Percentiles rank a stretch among this genome's conserved stretches.
These are phyloP conservation scores for Nomada fucata DNA, from an alignment of 2,888 invertebrate species.

Conservation along the genomic window DNA sequence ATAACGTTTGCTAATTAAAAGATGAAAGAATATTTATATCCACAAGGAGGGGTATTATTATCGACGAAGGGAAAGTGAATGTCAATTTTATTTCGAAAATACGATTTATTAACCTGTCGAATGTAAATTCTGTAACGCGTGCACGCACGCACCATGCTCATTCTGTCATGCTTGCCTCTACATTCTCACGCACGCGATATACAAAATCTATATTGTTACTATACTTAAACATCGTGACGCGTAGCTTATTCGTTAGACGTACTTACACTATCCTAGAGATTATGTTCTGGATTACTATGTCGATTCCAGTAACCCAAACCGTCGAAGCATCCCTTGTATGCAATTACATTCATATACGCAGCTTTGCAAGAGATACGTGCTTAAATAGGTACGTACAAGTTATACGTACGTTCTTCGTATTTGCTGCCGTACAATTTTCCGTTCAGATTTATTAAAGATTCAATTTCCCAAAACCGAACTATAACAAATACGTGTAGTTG, in stretches of 20 bases:
- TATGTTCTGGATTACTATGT: conserved; percentile 62
- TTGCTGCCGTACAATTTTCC: conserved; percentile 13
- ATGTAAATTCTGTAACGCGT: conserved; percentile 79
- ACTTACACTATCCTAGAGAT: conserved; percentile 66
- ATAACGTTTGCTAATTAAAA: too few species aligned
- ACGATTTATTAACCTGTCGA: conserved; percentile 83
- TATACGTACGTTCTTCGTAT: background rate
- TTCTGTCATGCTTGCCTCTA: conserved; percentile 74
- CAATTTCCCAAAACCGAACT: background rate
- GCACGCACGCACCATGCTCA: conserved; percentile 61
- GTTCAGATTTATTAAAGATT: background rate
- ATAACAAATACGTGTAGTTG: too few species aligned
- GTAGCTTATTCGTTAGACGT: conserved; percentile 79
- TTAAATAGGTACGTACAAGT: conserved; percentile 48
- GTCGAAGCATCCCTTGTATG: conserved; percentile 29
- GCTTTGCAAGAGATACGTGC: conserved; percentile 44
- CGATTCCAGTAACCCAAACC: conserved; percentile 53
- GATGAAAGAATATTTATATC: too few species aligned
- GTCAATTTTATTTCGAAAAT: conserved; percentile 81
- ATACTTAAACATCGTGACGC: conserved; percentile 81
- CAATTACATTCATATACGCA: conserved; percentile 45
- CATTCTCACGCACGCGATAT: conserved; percentile 77
- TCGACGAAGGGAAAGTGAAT: background rate
- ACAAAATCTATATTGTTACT: conserved; percentile 83
- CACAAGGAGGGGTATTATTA: background rate